These are phyloP conservation scores for Epizoanthus illoricatus DNA, from an alignment of 92 coral and sea anemone genomes.

Conservation along the genomic window DNA sequence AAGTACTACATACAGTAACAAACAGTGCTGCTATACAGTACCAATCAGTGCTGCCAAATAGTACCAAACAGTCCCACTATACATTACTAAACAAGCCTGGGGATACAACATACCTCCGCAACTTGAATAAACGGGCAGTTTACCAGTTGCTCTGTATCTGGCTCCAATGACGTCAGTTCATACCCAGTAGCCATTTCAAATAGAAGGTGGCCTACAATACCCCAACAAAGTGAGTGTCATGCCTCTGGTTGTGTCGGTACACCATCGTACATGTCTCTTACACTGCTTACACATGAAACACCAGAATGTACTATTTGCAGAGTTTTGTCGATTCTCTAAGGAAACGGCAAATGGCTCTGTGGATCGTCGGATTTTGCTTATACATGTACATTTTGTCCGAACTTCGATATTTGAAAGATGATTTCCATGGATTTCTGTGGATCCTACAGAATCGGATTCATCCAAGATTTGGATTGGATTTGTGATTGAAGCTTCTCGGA, in stretches of 20 bases:
- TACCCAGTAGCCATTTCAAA: slow-evolving; percentile 28
- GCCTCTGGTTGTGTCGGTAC: neutral
- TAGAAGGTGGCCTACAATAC: slow-evolving; percentile 10
- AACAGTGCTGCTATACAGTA: no score
- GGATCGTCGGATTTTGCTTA: no score
- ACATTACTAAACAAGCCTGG: neutral
- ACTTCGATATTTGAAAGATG: no score
- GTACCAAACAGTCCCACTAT: neutral
- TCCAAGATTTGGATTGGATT: no score
- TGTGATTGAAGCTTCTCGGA: no score
- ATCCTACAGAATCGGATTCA: no score
- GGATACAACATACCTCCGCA: slow-evolving; percentile 5
- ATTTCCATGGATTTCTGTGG: no score
- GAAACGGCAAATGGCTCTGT: no score
- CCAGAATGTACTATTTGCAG: neutral
- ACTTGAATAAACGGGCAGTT: slow-evolving; percentile 15
- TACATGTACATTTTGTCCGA: no score
- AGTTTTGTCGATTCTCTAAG: neutral
- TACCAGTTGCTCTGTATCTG: slow-evolving; percentile 38
- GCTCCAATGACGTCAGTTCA: slow-evolving; percentile 26
- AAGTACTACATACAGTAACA: no score
- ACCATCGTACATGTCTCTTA: no score
- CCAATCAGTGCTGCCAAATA: neutral
- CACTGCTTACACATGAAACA: neutral
- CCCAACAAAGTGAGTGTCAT: neutral